These are phyloP conservation scores for Drosophila sturtevanti DNA, from an alignment of 1,140 invertebrate species.

Conservation along the genomic window DNA sequence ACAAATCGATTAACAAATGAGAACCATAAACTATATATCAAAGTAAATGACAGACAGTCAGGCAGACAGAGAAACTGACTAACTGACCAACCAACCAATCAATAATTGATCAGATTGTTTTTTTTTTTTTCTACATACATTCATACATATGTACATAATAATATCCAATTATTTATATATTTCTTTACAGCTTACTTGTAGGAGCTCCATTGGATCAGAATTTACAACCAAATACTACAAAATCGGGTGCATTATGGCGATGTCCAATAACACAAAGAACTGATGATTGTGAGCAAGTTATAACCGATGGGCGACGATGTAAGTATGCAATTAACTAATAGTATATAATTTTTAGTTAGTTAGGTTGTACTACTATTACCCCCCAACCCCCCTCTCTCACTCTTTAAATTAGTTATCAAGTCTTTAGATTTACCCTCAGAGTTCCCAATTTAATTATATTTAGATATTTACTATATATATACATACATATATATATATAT, in stretches of 20 bases:
- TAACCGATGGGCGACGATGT: slow-evolving; percentile 93
- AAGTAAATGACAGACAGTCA: not conserved
- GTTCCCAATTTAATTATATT: no score
- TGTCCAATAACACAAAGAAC: slow-evolving; percentile 88
- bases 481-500: not conserved
- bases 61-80: slow-evolving; percentile 13
- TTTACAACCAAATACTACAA: slow-evolving; percentile 91
- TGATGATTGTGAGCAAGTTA: slow-evolving; percentile 91
- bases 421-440: no score
- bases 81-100: not conserved
- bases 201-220: slow-evolving; percentile 95
- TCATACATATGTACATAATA: no score
- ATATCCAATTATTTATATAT: not conserved
- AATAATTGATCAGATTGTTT: not conserved
- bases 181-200: slow-evolving; percentile 90
- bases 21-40: not conserved
- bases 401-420: no score
- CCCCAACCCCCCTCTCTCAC: no score
- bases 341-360: not conserved
- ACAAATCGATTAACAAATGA: slow-evolving; percentile 44
- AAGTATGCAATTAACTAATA: slow-evolving; percentile 83
- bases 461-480: no score
- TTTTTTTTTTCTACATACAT: no score
- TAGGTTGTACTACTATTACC: not conserved
- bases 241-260: slow-evolving; percentile 94